phyloP scores from a whole-genome alignment of 2,888 invertebrate species.

The Eupithecia subfuscata region DNA sequence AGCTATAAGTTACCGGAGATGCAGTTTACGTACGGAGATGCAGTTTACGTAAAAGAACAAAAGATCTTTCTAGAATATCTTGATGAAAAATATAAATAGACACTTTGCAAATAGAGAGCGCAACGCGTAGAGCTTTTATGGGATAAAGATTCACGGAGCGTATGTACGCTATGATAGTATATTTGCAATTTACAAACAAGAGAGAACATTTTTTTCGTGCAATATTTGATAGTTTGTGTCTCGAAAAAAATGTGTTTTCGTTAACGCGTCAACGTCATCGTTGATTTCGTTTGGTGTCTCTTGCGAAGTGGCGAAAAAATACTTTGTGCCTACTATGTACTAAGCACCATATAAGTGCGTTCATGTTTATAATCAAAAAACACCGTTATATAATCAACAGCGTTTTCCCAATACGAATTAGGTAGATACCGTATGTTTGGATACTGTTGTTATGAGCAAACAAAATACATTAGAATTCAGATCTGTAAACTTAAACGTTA shows the following conservation, averaged over 20 bases:
- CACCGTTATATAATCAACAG: not conserved
- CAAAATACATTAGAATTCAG: constrained; percentile 1
- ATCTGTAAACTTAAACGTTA: constrained; percentile 10
- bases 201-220: not conserved
- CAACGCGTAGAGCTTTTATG: not conserved
- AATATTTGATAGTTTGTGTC: not conserved
- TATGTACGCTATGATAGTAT: not conserved
- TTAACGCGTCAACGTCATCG: not conserved
- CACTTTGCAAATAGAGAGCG: not conserved
- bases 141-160: not conserved
- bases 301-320: not conserved
- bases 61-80: not conserved
- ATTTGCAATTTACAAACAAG: not conserved
- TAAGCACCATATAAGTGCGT: not conserved
- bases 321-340: not conserved
- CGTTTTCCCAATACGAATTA: not conserved
- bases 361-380: not conserved
- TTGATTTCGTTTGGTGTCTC: not conserved
- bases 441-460: not conserved
- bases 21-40: not conserved
- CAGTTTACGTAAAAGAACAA: not conserved
- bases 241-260: not conserved
- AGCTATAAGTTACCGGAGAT: not conserved
- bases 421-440: not conserved
- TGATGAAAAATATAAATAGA: not conserved